Evolutionary conservation across 92 coral and sea anemone genomes (phyloP).

Genomic region (Bergia puertoricense): DNA sequence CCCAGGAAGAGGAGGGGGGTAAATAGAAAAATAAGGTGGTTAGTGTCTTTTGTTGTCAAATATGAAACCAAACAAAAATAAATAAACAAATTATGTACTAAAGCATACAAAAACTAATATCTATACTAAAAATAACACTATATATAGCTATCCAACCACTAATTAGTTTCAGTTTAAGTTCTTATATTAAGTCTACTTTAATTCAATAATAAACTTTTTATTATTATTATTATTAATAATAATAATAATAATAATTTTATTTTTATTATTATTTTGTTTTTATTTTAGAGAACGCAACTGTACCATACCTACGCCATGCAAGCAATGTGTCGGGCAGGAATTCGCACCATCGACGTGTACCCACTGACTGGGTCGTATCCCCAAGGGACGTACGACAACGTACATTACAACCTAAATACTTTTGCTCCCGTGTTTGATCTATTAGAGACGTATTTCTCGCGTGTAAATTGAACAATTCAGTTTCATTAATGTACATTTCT

Average conservation of each 20-base stretch:
- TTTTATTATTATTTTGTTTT: neutral
- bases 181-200: neutral
- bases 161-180: too few species aligned
- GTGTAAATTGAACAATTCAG: neutral
- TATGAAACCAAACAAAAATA: too few species aligned
- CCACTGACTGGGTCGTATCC: slow-evolving; percentile 35
- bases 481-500: too few species aligned
- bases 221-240: too few species aligned
- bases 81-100: too few species aligned
- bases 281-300: slow-evolving; percentile 26
- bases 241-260: neutral
- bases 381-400: slow-evolving; percentile 40
- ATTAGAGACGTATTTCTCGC: slow-evolving; percentile 4
- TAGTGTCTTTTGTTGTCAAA: too few species aligned
- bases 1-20: too few species aligned
- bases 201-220: neutral
- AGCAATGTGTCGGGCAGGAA: slow-evolving; percentile 38
- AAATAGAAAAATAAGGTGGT: too few species aligned
- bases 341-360: slow-evolving; percentile 23
- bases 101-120: too few species aligned
- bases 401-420: slow-evolving; percentile 11
- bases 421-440: slow-evolving; percentile 15
- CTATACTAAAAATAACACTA: too few species aligned
- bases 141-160: too few species aligned
- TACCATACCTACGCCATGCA: slow-evolving; percentile 36